These are phyloP conservation scores for Chlorodrepanis virens DNA, from an alignment of 2,113 vertebrate genomes.

Conservation along the genomic window DNA sequence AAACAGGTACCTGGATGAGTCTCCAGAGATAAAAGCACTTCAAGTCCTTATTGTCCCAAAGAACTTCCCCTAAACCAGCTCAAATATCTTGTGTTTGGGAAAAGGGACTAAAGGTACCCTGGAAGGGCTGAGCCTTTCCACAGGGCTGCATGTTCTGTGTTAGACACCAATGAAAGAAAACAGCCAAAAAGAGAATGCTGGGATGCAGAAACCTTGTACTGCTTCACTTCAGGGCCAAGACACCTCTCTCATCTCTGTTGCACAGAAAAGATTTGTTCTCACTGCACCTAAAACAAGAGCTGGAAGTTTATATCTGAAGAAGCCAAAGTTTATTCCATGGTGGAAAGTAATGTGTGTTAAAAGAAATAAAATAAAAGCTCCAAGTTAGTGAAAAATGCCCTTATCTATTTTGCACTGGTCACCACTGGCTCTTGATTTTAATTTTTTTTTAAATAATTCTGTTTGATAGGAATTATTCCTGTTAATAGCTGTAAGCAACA, in stretches of 20 bases:
- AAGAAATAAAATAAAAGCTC: not conserved
- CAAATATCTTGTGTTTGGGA: not conserved
- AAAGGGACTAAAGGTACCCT: not conserved
- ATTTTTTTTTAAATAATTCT: not conserved
- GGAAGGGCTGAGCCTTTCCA: not conserved
- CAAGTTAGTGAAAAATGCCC: slow-evolving; percentile 45
- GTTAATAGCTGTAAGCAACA: slow-evolving; percentile 79
- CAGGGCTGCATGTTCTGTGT: rapidly evolving
- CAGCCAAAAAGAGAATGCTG: not conserved
- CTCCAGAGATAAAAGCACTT: not conserved
- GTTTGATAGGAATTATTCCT: slow-evolving; percentile 35
- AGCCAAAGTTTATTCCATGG: not conserved
- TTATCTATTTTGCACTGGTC: slow-evolving; percentile 62
- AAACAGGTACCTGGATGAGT: not conserved
- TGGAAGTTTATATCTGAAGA: not conserved
- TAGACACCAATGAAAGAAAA: not conserved
- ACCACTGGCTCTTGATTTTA: slow-evolving; percentile 58
- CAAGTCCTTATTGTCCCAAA: not conserved
- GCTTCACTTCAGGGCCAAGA: not conserved
- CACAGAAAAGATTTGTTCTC: slow-evolving; percentile 15
- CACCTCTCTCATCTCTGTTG: slow-evolving; percentile 40
- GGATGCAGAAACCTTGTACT: not conserved
- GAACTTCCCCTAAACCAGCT: not conserved
- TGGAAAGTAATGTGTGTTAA: not conserved
- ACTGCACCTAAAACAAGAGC: slow-evolving; percentile 1